phyloP scores from a whole-genome alignment of 2,113 vertebrate genomes.

The Mesembrinibis cayennensis region DNA sequence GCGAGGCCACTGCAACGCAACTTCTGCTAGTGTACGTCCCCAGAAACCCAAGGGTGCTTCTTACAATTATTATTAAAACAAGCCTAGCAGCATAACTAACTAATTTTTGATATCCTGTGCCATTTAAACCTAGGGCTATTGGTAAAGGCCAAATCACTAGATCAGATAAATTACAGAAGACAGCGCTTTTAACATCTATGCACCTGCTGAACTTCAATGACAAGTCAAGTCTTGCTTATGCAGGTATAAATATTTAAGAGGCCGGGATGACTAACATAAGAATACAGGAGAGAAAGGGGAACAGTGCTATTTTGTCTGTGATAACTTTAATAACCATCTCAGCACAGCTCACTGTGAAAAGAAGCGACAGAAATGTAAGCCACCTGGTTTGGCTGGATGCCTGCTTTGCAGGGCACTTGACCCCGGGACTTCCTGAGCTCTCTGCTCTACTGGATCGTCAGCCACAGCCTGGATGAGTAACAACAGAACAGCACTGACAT shows the following conservation, averaged over 20 bases:
- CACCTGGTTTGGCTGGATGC: conserved; percentile 37
- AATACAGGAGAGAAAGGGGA: neutral
- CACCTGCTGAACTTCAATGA: neutral
- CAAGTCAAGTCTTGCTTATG: neutral
- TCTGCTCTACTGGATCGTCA: conserved; percentile 8
- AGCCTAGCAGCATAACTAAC: neutral
- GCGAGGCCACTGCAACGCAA: neutral
- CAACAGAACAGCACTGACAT: neutral
- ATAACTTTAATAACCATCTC: conserved; percentile 25
- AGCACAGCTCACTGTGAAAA: neutral
- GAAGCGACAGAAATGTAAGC: conserved; percentile 13
- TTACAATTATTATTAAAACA: neutral
- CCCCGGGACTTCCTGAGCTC: conserved; percentile 42
- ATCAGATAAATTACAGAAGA: conserved; percentile 1
- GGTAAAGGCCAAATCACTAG: neutral
- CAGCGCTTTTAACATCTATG: neutral
- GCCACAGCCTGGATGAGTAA: conserved; percentile 31
- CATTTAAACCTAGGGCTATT: neutral
- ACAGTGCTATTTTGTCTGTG: neutral
- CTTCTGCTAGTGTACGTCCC: neutral
- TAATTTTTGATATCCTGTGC: neutral
- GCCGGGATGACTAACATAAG: neutral
- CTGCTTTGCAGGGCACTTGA: neutral
- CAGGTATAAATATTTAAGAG: neutral
- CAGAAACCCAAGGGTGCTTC: neutral